Percentiles rank a stretch among this genome's conserved stretches.
These are phyloP conservation scores for Zaprionus ornatus DNA, from an alignment of 1,140 invertebrate species.

Conservation along the genomic window DNA sequence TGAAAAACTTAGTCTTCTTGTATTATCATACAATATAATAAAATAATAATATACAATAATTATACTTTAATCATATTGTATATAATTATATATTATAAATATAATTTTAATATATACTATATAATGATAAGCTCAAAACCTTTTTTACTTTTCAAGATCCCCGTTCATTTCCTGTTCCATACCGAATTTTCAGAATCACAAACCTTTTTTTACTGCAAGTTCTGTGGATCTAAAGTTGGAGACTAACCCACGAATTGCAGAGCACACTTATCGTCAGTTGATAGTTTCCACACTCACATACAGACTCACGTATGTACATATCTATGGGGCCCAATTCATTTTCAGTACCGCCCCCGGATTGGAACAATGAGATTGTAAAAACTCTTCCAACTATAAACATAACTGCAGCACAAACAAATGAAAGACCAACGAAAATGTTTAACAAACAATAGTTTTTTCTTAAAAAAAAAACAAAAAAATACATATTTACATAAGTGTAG, in stretches of 20 bases:
- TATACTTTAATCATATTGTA: too few relatives aligned
- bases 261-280: neutral
- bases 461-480: constrained; percentile 40
- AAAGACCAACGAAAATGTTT: neutral
- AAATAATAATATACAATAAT: too few relatives aligned
- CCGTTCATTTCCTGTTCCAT: too few relatives aligned
- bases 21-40: too few relatives aligned
- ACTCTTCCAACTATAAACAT: neutral
- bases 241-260: constrained; percentile 2
- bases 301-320: neutral
- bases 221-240: neutral
- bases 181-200: neutral
- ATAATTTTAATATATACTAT: too few relatives aligned
- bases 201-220: neutral
- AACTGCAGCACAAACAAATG: neutral
- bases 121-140: too few relatives aligned
- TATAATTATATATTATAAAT: too few relatives aligned
- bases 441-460: constrained; percentile 50
- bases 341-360: constrained; percentile 24
- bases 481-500: constrained; percentile 49
- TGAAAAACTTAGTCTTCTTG: too few relatives aligned
- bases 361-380: neutral
- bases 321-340: neutral
- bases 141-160: too few relatives aligned
- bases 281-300: neutral